Evolutionary conservation across 1,140 invertebrate species (phyloP), one percentile per base, ranked within the genome.

Genomic region (Euglossa dilemma): DNA sequence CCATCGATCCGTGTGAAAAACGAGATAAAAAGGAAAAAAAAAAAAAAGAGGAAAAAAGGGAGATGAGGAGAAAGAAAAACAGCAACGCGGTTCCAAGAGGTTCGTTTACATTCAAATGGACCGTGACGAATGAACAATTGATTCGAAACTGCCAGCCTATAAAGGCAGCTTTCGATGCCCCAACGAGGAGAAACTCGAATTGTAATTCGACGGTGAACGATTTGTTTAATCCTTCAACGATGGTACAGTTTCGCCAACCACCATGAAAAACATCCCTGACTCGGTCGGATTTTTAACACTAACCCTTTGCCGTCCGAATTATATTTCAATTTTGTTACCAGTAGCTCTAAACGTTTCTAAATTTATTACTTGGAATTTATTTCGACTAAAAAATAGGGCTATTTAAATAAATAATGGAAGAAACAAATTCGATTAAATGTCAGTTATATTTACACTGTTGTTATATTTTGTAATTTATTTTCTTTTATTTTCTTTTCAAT

Each of bases 91-190:
- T 43, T 52, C 52, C 20, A 25, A 59, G 56, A 73, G 73, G 57
- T 47, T 75, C 73, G 73, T 75, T 75, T 75, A 47, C 57, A 75
- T 75, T 75, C 43, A 75, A 75, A 75, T 75, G 57, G n/a, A 20
- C 20, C 57, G 45, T 75, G 73, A 75, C 73, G 57, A 75, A 75
- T 50, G 73, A 75, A 75, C 73, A 36, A 75, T 75, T 63, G 73
- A 61, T 75, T 63, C 57, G 57, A 47, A 63, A 72, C 70, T 56
- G 43, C 50, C 23, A n/a, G 52, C 50, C 70, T 72, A 52, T 56
- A 43, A 72, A 56, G 28, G 70, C 20, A 36, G 70, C 28, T 72
- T 72, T 54, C 70, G 28, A 56, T 72, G 70, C 20, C n/a, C 20
- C 28, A n/a, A 7, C 28, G 25, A n/a, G 20, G 28, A 56, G 20